Percentiles rank a stretch among this genome's conserved stretches.
These are phyloP conservation scores for Balanococcus diminutus DNA, from an alignment of 2,888 invertebrate species.

Conservation along the genomic window DNA sequence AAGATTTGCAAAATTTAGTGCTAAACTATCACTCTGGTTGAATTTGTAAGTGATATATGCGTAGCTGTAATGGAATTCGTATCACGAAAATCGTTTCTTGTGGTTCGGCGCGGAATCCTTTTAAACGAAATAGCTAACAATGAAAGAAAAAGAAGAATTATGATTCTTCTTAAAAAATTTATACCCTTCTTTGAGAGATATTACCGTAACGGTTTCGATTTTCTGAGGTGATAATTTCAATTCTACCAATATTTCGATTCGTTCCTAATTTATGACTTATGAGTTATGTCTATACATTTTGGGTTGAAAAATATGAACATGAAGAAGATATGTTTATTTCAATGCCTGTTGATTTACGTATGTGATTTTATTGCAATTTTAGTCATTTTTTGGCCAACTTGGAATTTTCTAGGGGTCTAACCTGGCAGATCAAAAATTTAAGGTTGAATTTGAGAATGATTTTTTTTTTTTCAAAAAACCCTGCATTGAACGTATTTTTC, in stretches of 20 bases:
- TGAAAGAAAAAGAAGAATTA: neutral
- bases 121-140: neutral
- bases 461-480: no score
- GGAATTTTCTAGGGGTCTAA: no score
- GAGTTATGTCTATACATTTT: neutral
- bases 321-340: neutral
- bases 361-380: no score
- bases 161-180: neutral
- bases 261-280: neutral
- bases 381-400: no score
- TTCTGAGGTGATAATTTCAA: neutral
- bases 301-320: neutral
- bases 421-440: no score
- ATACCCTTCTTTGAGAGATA: neutral
- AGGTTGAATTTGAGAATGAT: no score
- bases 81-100: neutral
- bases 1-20: neutral
- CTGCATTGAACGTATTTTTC: no score
- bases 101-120: neutral
- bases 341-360: no score
- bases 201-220: neutral
- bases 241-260: neutral
- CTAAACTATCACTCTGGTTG: neutral
- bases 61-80: neutral
- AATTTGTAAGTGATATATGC: neutral